Evolutionary conservation across 2,113 vertebrate species (phyloP).

Genomic region (Orthochromis indermauri): DNA sequence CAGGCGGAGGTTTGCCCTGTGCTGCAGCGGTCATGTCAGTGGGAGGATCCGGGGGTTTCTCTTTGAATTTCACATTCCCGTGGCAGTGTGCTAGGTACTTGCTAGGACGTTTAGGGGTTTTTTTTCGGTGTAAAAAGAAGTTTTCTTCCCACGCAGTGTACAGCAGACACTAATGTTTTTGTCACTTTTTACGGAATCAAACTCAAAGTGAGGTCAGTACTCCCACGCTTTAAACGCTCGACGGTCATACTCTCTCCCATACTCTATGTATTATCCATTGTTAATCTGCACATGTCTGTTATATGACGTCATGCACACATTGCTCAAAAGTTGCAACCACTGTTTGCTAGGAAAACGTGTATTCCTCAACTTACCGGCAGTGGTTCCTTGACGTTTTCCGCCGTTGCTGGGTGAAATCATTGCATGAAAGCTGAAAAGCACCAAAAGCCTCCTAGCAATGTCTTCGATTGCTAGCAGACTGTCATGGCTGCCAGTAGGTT

Average conservation of each 20-base stretch:
- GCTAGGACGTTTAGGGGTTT: fast-evolving
- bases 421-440: neutral
- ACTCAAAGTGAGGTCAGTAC: neutral
- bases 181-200: neutral
- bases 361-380: neutral
- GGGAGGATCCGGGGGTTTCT: neutral
- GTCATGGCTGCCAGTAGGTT: neutral
- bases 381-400: neutral
- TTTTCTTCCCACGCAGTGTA: neutral
- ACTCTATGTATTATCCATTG: neutral
- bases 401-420: neutral
- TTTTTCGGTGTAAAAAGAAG: neutral
- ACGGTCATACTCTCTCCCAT: neutral
- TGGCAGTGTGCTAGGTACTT: neutral
- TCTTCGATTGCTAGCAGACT: neutral
- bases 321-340: neutral
- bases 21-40: neutral
- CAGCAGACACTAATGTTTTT: neutral
- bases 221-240: neutral
- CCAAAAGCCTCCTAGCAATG: neutral
- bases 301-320: neutral
- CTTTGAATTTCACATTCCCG: neutral
- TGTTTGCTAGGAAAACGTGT: neutral
- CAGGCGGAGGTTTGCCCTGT: neutral
- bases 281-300: neutral